A percentile compares a stretch with the other conserved stretches of the same genome.
phyloP scores from a whole-genome alignment of 2,797 vertebrate species.

The Sebastes nivosus region DNA sequence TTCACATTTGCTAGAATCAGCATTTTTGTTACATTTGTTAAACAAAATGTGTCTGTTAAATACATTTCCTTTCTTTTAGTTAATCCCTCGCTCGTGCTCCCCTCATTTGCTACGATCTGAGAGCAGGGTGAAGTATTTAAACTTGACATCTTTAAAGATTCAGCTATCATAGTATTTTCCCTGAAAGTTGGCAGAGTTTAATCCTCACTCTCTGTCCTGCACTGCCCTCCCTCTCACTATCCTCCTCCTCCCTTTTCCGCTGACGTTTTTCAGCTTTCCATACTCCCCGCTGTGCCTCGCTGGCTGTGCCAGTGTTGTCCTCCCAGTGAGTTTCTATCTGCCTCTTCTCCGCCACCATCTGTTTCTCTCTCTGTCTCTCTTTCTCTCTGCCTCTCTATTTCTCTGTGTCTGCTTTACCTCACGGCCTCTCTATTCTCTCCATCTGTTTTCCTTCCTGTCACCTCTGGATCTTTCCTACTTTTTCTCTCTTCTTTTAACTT shows the following conservation, averaged over 20 bases:
- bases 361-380: conserved; percentile 56
- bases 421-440: conserved; percentile 38
- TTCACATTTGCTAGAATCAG: neutral
- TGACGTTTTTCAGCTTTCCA: conserved; percentile 66
- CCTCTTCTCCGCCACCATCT: conserved; percentile 70
- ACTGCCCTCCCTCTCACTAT: conserved; percentile 30
- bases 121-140: neutral
- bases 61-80: neutral
- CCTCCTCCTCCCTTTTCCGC: conserved; percentile 45
- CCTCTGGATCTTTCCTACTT: conserved; percentile 36
- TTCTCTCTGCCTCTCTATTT: conserved; percentile 22
- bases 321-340: conserved; percentile 71
- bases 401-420: conserved; percentile 39
- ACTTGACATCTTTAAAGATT: neutral
- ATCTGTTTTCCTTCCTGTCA: conserved; percentile 55
- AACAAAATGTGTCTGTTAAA: neutral
- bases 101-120: neutral
- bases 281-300: conserved; percentile 55
- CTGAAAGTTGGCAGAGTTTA: conserved; percentile 8
- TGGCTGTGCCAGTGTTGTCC: conserved; percentile 63
- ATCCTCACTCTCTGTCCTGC: conserved; percentile 19
- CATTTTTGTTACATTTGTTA: neutral
- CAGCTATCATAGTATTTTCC: neutral
- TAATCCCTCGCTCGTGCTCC: neutral
- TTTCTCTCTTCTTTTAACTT: conserved; percentile 1